Conservation (phyloP, 2,113 vertebrate species). For the Pungitius pungitius region DNA sequence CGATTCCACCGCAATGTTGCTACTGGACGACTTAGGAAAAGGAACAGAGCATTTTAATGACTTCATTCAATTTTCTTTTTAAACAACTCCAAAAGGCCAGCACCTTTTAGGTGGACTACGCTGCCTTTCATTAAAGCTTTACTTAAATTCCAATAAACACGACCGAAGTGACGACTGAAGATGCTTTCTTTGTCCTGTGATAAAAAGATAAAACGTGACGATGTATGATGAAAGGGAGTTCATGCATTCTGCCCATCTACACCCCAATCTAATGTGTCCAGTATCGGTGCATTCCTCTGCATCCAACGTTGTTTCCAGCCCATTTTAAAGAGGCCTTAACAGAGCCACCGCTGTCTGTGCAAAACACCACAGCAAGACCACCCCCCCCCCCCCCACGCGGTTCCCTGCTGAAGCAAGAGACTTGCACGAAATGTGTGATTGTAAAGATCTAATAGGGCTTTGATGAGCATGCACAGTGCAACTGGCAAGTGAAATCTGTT, state of each 20-base stretch:
- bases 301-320: not conserved
- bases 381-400: conserved; percentile 33
- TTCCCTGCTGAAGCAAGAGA: no score
- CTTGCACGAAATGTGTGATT: no score
- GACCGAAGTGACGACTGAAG: not conserved
- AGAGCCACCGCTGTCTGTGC: conserved; percentile 10
- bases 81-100: conserved; percentile 35
- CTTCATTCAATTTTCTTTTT: conserved; percentile 40
- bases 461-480: not conserved
- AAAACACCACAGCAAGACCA: conserved; percentile 22
- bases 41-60: conserved; percentile 47
- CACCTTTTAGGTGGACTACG: not conserved
- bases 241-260: not conserved
- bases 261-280: not conserved
- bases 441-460: not conserved
- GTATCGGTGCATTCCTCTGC: not conserved
- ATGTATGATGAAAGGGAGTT: conserved; percentile 1
- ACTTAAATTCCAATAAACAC: not conserved
- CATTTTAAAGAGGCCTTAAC: conserved; percentile 1
- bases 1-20: conserved; percentile 19
- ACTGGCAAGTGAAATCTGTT: not conserved
- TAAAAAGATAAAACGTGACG: not conserved
- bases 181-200: not conserved
- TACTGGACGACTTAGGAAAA: conserved; percentile 35
- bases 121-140: not conserved